phyloP scores from a whole-genome alignment of 2,797 vertebrate genomes.

The Pseudomugil gertrudae region DNA sequence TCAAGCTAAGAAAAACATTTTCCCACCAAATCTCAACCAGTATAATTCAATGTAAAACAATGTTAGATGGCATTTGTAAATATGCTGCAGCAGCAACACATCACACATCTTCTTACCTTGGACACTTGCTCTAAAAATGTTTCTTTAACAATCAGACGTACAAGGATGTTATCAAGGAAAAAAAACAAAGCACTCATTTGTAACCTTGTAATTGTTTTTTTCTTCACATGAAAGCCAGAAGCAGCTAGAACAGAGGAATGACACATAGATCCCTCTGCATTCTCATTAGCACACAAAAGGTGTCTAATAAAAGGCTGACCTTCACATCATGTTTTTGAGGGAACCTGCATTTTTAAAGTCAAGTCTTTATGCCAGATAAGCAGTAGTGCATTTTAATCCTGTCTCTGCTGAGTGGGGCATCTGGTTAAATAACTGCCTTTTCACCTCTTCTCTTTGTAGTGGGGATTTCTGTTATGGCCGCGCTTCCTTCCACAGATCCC shows the following conservation, averaged over 20 bases:
- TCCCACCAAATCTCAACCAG: neutral
- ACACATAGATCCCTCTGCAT: constrained; percentile 64
- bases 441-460: constrained; percentile 78
- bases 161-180: constrained; percentile 25
- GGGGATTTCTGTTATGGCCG: constrained; percentile 80
- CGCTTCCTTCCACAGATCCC: constrained; percentile 74
- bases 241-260: constrained; percentile 45
- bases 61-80: neutral
- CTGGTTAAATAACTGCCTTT: constrained; percentile 84
- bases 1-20: neutral
- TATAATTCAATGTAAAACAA: neutral
- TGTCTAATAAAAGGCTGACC: constrained; percentile 78
- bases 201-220: constrained; percentile 44
- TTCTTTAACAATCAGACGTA: constrained; percentile 44
- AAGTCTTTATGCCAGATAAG: constrained; percentile 82
- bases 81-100: constrained; percentile 9
- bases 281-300: constrained; percentile 82
- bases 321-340: constrained; percentile 76
- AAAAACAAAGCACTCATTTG: constrained; percentile 57
- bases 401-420: constrained; percentile 83
- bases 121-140: constrained; percentile 25
- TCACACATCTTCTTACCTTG: constrained; percentile 26
- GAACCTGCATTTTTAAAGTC: constrained; percentile 82
- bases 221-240: constrained; percentile 54
- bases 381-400: constrained; percentile 83